phyloP scores from a whole-genome alignment of 64 coral and sea anemone species.

The Catalaphyllia jardinei region DNA sequence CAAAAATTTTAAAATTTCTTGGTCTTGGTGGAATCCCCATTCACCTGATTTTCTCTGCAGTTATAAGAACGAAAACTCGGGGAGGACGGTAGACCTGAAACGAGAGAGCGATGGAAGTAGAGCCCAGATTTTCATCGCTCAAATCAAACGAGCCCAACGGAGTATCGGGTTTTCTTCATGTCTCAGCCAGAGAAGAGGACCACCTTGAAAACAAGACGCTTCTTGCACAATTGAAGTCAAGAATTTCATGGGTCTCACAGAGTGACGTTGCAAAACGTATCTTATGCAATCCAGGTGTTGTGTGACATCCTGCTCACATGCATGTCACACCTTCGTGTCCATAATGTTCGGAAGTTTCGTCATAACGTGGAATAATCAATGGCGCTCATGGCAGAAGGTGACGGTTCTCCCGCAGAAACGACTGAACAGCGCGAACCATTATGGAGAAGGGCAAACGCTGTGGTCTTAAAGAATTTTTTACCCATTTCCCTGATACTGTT shows the following conservation, averaged over 20 bases:
- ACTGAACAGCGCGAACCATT: background rate
- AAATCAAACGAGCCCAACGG: too few relatives aligned
- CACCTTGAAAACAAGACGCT: too few relatives aligned
- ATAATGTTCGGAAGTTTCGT: background rate
- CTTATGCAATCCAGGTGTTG: too few relatives aligned
- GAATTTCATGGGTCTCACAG: background rate
- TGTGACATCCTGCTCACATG: background rate
- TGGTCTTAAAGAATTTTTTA: slow-evolving; percentile 68
- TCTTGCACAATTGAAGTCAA: background rate
- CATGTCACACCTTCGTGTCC: background rate
- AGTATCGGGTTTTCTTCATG: too few relatives aligned
- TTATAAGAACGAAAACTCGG: too few relatives aligned
- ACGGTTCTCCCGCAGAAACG: background rate
- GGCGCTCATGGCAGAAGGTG: background rate
- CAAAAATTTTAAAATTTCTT: too few relatives aligned
- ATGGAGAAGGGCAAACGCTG: slow-evolving; percentile 16
- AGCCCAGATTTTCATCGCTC: too few relatives aligned
- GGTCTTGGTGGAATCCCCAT: too few relatives aligned
- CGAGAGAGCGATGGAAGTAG: too few relatives aligned
- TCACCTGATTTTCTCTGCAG: too few relatives aligned
- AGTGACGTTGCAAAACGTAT: background rate
- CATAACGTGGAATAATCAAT: slow-evolving; percentile 11
- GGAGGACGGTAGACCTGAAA: too few relatives aligned
- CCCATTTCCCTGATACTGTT: slow-evolving; percentile 58
- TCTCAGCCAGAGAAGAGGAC: too few relatives aligned